phyloP scores from a whole-genome alignment of 1,140 invertebrate genomes.

The Pteromalus puparum region DNA sequence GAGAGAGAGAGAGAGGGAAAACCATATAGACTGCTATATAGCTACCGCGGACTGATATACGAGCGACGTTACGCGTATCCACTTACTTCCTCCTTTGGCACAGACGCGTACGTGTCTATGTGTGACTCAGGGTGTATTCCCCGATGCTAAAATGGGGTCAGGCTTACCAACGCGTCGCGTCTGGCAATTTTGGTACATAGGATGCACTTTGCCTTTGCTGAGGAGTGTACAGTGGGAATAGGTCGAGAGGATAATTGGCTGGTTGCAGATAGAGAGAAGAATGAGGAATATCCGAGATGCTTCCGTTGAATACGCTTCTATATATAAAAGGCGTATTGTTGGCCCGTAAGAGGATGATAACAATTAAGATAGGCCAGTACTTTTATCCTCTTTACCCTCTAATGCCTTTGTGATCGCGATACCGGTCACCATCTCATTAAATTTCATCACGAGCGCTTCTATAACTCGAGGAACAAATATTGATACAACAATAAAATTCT shows the following conservation, averaged over 20 bases:
- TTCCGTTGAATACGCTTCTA: neutral
- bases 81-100: constrained; percentile 63
- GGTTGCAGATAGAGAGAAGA: neutral
- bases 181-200: neutral
- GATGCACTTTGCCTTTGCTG: neutral
- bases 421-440: too few species aligned
- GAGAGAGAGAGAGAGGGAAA: constrained; percentile 31
- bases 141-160: constrained; percentile 34
- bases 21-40: constrained; percentile 66
- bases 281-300: neutral
- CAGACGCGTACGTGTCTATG: neutral
- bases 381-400: neutral
- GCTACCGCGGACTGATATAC: constrained; percentile 61
- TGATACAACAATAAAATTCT: neutral
- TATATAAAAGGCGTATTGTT: neutral
- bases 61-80: constrained; percentile 61
- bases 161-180: neutral
- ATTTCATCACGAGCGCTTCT: too few species aligned
- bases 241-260: neutral
- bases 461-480: too few species aligned
- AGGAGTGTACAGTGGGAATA: neutral
- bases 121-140: neutral
- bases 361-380: neutral
- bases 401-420: too few species aligned
- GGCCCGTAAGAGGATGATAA: neutral